Evolutionary conservation across 2,888 invertebrate genomes (phyloP), one percentile per base, ranked within the genome.

Genomic region (Mesoligia furuncula): DNA sequence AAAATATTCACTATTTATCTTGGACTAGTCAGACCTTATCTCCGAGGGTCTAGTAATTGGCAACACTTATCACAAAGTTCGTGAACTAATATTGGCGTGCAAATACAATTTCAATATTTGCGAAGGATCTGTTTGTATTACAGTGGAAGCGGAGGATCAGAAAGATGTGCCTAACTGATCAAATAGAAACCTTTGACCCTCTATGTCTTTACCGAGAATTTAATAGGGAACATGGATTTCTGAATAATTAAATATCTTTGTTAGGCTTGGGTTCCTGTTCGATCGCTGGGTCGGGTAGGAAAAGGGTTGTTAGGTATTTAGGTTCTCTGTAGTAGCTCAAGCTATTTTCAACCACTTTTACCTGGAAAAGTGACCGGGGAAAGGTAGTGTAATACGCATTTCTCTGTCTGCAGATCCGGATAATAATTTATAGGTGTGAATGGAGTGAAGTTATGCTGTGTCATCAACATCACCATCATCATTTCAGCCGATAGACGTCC

Each of bases 41-140:
- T 31, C 72, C 31, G 31, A 80, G 48, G 51, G 15, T 59, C 31
- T 31, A n/a, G 62, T 77, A 83, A 85, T 84, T 75, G 81, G 54
- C 73, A 86, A 67, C 76, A 76, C 64, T 84, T 80, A 77, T 76
- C 67, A 73, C 73, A 78, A 79, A 78, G 65, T 76, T 67, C 67
- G 39, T 48, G 59, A 75, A 70, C 66, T 83, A 84, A 87, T 88
- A 85, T 81, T 82, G 77, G 42, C 71, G 70, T 75, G 69, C 83
- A 85, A 87, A 88, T 78, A 85, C 74, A 84, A 87, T 80, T 80
- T 76, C 89, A 88, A 85, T 88, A 88, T 88, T 87, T 88, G 81
- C 67, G 39, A 48, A 88, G 85, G 89, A 81, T 84, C 77, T 61
- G 79, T 86, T 85, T 85, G 81, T 77, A 17, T 59, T 74, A 61